Conservation (phyloP, 1,140 invertebrate genomes). For the Tribolium madens region DNA sequence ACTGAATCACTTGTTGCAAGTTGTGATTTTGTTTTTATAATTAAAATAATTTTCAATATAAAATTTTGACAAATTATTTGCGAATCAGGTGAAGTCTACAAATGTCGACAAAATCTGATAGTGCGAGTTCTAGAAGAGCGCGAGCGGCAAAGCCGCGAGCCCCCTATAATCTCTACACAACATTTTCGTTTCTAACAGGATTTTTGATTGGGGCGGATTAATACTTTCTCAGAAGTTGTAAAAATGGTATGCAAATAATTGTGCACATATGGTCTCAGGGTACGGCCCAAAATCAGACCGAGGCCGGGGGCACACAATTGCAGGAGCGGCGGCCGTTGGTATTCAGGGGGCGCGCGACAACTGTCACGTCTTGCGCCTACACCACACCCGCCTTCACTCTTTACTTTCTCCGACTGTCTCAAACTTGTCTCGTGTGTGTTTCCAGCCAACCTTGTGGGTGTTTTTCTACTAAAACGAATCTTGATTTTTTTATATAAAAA, state of each 20-base stretch:
- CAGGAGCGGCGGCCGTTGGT: slow-evolving; percentile 45
- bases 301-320: slow-evolving; percentile 48
- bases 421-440: slow-evolving; percentile 38
- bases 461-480: neutral
- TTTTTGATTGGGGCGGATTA: too few species aligned
- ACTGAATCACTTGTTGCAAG: too few species aligned
- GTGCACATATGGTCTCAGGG: slow-evolving; percentile 27
- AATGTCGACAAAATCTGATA: too few species aligned
- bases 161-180: too few species aligned
- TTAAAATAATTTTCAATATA: too few species aligned
- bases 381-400: slow-evolving; percentile 37
- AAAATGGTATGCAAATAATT: neutral
- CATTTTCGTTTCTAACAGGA: too few species aligned
- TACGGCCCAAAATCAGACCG: slow-evolving; percentile 30
- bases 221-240: neutral
- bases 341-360: slow-evolving; percentile 50
- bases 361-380: slow-evolving; percentile 47
- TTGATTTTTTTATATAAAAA: too few species aligned
- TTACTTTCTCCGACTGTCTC: slow-evolving; percentile 42
- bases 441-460: slow-evolving; percentile 18
- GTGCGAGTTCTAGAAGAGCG: too few species aligned
- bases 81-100: too few species aligned
- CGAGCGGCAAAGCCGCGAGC: too few species aligned
- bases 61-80: too few species aligned
- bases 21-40: too few species aligned